phyloP scores from a whole-genome alignment of 2,888 invertebrate genomes.

The Drosophila austrosaltans region DNA sequence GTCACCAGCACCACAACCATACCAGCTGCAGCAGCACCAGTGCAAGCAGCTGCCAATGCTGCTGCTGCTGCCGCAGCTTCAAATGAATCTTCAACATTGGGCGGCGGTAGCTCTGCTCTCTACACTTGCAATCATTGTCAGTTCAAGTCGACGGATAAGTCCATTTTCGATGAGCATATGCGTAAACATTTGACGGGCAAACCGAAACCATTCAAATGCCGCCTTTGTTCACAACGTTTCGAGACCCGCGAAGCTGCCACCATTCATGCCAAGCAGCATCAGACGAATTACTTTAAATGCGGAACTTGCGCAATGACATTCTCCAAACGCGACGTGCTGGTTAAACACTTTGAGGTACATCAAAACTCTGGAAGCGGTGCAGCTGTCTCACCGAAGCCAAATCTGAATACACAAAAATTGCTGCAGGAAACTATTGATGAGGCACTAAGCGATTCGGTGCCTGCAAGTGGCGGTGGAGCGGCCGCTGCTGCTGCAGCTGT shows the following conservation, averaged over 20 bases:
- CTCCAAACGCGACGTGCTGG: constrained; percentile 82
- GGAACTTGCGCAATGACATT: constrained; percentile 83
- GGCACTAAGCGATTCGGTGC: constrained; percentile 82
- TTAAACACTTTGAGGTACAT: constrained; percentile 84
- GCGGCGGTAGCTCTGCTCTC: constrained; percentile 63
- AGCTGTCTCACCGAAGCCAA: constrained; percentile 61
- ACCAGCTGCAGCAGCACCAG: constrained; percentile 77
- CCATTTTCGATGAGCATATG: constrained; percentile 82
- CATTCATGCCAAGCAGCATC: constrained; percentile 83
- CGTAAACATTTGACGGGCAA: constrained; percentile 81
- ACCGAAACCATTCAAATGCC: constrained; percentile 84
- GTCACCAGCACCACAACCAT: constrained; percentile 80
- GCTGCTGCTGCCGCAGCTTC: constrained; percentile 68
- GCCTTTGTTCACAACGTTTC: constrained; percentile 83
- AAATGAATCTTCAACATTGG: constrained; percentile 51
- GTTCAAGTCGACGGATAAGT: constrained; percentile 82
- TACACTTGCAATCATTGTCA: constrained; percentile 83
- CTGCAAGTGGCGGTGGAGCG: constrained; percentile 45
- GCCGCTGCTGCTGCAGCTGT: constrained; percentile 70
- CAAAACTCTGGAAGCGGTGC: constrained; percentile 55
- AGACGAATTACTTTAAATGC: constrained; percentile 83
- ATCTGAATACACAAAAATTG: constrained; percentile 82
- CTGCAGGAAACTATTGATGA: constrained; percentile 84
- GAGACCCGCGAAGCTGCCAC: constrained; percentile 83
- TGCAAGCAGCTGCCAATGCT: constrained; percentile 63